Evolutionary conservation across 64 coral and sea anemone genomes (phyloP).

Genomic region (Montipora sp.): DNA sequence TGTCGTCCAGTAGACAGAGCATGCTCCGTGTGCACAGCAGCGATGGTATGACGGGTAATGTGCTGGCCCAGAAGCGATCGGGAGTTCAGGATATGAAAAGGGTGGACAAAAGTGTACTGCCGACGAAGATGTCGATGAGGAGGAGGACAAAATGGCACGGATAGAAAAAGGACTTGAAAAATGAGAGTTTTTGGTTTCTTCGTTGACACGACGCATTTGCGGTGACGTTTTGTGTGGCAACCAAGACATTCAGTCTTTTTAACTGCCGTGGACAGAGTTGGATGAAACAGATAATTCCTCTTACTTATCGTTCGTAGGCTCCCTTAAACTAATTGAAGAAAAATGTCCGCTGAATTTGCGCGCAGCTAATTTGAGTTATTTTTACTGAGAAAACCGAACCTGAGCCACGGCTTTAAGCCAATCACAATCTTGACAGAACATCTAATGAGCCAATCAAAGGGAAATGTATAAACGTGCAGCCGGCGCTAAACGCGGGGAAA

Average conservation of each 20-base stretch:
- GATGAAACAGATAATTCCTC: background rate
- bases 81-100: background rate
- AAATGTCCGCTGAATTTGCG: background rate
- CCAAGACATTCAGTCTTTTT: background rate
- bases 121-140: background rate
- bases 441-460: no score
- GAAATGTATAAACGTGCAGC: no score
- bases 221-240: background rate
- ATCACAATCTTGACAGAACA: no score
- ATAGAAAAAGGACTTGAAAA: constrained; percentile 44
- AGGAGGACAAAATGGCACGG: constrained; percentile 33
- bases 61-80: background rate
- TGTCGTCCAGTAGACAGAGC: constrained; percentile 14
- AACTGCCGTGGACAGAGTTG: background rate
- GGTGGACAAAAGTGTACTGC: background rate
- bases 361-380: background rate
- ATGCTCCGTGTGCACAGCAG: constrained; percentile 34
- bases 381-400: no score
- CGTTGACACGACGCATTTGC: background rate
- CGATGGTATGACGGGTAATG: background rate
- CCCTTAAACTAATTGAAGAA: no score
- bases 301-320: no score
- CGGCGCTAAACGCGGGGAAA: no score
- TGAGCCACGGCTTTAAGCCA: no score
- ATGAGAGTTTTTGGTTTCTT: background rate